These are phyloP conservation scores for Leptarthrus brevirostris DNA, from an alignment of 2,888 invertebrate species.

Conservation along the genomic window DNA sequence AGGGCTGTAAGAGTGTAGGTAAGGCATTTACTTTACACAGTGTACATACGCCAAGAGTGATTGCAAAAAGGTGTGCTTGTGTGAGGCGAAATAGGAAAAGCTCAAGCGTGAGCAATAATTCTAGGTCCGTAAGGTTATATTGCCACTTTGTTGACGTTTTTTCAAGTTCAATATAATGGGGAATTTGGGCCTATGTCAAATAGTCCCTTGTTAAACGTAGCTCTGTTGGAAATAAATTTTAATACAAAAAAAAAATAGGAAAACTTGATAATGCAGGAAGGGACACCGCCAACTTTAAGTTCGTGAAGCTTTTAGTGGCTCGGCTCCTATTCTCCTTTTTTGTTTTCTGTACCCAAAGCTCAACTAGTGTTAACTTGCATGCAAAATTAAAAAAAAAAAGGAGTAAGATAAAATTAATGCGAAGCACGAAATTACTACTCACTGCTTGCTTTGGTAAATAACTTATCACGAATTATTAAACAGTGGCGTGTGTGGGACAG, in stretches of 20 bases:
- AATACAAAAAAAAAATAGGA: no score
- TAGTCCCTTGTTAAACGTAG: no score
- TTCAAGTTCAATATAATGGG: conserved; percentile 43
- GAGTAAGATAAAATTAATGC: no score
- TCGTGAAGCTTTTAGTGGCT: conserved; percentile 18
- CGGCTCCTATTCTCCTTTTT: background rate
- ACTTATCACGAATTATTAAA: conserved; percentile 16
- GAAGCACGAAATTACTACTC: conserved; percentile 6
- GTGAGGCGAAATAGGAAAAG: conserved; percentile 9
- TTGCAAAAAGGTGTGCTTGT: conserved; percentile 4
- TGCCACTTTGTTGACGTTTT: conserved; percentile 19
- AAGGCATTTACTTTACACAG: background rate
- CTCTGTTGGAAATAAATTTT: no score
- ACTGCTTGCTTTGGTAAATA: conserved; percentile 14
- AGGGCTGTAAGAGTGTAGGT: conserved; percentile 14
- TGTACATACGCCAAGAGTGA: background rate
- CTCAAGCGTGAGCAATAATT: conserved; percentile 30
- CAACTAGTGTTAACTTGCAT: background rate
- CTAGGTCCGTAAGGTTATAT: conserved; percentile 31
- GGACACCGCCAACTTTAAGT: background rate
- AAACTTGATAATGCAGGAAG: no score
- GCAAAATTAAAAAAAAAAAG: no score
- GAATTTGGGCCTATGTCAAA: conserved; percentile 47
- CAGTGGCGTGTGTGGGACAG: conserved; percentile 1
- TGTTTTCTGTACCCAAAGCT: conserved; percentile 21